Evolutionary conservation across 1,140 invertebrate genomes (phyloP), one percentile per base, ranked within the genome.

Genomic region (Drosophila leontia): DNA sequence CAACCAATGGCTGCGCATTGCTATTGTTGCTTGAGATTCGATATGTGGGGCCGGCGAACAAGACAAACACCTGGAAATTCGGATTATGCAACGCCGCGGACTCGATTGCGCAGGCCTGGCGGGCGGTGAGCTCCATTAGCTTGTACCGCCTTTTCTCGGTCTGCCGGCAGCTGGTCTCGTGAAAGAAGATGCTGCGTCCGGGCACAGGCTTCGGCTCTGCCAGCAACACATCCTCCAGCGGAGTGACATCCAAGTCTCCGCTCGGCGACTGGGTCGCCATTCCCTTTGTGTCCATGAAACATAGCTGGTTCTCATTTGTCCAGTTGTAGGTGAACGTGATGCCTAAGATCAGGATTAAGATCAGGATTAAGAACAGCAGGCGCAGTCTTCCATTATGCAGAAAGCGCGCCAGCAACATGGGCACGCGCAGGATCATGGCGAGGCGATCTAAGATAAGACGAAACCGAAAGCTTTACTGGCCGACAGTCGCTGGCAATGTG

Each of bases 101-200:
- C 93, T 96, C 95, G 2, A 96, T 94, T 0, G 95, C 94, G 77
- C 95, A 96, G 0, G 95, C 95, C 80, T 96, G 95, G 19, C 95
- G 91, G 0, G 94, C 63, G 26, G 91, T 94, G 23, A 95, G 75
- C 11, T 91, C 58, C 23, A 85, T 45, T 13, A 53, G n/a, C 47
- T 41, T 78, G 23, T 48, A 42, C 23, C 23, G 32, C 7, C 32
- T 56, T 0, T 58, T 58, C 6, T 71, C 45, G 0, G 47, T 37
- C 23, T 48, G 51, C 50, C 80, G 64, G 41, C 94, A 94, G 0
- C 93, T 94, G 3, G 94, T 95, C 76, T 95, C 94, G 45, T 94
- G 94, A 65, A 95, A 95, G 69, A 95, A 95, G 50, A 95, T 95
- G 47, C 91, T 93, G 11, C 70, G 93, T 26, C 94, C 94, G 3